Base-by-base conservation (phyloP, 2,113 vertebrate genomes). In the Catagonus wagneri region DNA sequence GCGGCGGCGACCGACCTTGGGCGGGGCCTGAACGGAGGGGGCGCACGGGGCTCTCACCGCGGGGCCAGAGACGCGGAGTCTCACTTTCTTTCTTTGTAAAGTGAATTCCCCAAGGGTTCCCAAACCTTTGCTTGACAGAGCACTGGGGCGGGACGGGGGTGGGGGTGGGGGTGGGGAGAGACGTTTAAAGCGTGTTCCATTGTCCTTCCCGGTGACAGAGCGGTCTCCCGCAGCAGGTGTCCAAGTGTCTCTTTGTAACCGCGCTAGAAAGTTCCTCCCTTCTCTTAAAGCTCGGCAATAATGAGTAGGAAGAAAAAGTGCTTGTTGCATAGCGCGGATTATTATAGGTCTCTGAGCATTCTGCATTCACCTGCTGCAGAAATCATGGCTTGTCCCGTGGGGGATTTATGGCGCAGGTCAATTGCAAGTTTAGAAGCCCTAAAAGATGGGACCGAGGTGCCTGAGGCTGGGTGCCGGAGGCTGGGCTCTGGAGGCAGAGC, bases 361-460 rank as follows among this genome's bases (percentile, higher is more conserved):
- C 93, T 17, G 34, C 89, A 50, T 96, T 91, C 94, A 20, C 96
- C 97, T 92, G 97, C 97, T 1, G 1, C 90, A 97, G 96, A 89
- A 97, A 90, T 97, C 94, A 52, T 0, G 83, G 19, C 39, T 89
- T 60, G 36, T 54, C 36, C 12, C 2, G 39, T 1, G 39, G 44
- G 5, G 72, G n/a, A 63, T n/a, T 23, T 68, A 20, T 1, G 3
- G 7, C 29, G 7, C 61, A 15, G 79, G 58, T 69, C 60, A 6
- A 63, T 50, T 32, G 71, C 84, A 58, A 52, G 79, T 91, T 60
- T 1, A 52, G 72, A 36, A 75, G 75, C 17, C 68, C 61, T 11
- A 13, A 66, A 23, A 54, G 50, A 22, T 1, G 39, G 68, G 60
- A 66, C 16, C n/a, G n/a, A n/a, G n/a, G 23, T 0, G 4, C 1